Percentiles rank a stretch among this genome's conserved stretches.
Evolutionary conservation across 2,888 invertebrate genomes (phyloP).

Genomic region (Phragmatobia fuliginosa): DNA sequence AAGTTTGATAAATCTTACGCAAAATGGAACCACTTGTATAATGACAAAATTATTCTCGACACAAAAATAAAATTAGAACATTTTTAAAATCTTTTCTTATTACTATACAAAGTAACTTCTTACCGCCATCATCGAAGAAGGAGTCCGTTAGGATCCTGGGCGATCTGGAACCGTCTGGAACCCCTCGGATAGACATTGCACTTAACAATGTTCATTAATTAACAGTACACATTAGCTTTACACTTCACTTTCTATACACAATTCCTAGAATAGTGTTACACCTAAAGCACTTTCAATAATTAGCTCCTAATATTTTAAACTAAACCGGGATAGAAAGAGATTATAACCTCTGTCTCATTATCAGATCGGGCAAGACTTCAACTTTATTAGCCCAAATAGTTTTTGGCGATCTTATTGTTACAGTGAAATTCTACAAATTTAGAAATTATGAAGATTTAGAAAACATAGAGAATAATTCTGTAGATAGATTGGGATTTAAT

Average conservation of each 20-base stretch:
- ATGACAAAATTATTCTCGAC: not conserved
- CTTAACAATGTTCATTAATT: conserved; percentile 16
- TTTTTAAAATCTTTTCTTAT: too few species aligned
- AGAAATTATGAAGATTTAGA: not conserved
- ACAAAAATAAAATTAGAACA: too few species aligned
- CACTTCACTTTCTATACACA: not conserved
- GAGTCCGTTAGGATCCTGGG: conserved; percentile 78
- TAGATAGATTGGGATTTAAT: not conserved
- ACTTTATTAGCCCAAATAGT: not conserved
- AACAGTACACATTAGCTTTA: not conserved
- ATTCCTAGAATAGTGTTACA: not conserved
- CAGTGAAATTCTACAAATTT: too few species aligned
- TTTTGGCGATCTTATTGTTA: not conserved
- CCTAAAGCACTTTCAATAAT: not conserved
- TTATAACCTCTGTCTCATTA: not conserved
- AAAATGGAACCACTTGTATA: not conserved
- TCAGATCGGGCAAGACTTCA: not conserved
- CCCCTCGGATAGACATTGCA: conserved; percentile 79
- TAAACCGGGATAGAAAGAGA: not conserved
- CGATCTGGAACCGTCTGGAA: conserved; percentile 78
- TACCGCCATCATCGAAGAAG: conserved; percentile 81
- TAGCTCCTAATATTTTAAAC: not conserved
- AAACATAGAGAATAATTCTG: not conserved
- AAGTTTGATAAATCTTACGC: not conserved
- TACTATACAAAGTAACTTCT: conserved; percentile 44